These are phyloP conservation scores for Malurus cyaneus DNA, from an alignment of 2,113 vertebrate genomes.

Conservation along the genomic window DNA sequence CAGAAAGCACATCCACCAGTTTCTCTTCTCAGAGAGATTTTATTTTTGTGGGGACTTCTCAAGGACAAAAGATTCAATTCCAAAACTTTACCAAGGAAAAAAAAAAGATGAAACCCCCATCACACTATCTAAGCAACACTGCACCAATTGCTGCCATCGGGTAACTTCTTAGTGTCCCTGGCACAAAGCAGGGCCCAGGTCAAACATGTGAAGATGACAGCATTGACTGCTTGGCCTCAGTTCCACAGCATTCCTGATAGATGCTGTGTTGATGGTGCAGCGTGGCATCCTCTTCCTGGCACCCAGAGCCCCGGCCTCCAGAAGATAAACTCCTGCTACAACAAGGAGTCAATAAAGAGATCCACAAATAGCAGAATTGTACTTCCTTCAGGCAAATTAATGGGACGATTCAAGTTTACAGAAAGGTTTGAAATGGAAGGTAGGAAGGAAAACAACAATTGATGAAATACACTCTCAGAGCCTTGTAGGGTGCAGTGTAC, in stretches of 20 bases:
- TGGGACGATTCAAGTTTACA: background rate
- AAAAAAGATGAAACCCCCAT: background rate
- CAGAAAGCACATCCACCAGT: background rate
- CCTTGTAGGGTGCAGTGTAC: background rate
- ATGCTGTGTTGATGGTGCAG: accelerated
- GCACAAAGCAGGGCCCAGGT: background rate
- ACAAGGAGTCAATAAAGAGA: background rate
- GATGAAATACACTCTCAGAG: background rate
- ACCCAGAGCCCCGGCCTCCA: background rate
- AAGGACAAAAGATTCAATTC: constrained; percentile 41
- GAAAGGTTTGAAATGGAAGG: constrained; percentile 1
- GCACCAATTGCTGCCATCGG: background rate
- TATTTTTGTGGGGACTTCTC: constrained; percentile 19
- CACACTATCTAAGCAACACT: background rate
- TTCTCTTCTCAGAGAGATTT: constrained; percentile 20
- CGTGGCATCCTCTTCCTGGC: background rate
- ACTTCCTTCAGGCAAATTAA: constrained; percentile 12
- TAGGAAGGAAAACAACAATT: background rate
- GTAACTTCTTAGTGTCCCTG: background rate
- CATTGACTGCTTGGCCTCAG: background rate
- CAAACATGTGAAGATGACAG: accelerated
- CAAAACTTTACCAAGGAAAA: background rate
- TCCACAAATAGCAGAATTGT: background rate
- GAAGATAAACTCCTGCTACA: background rate
- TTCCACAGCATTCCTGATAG: background rate